Percentiles rank a stretch among this genome's conserved stretches.
Conservation (phyloP, 2,797 vertebrate species). For the Sebastes alutus region DNA sequence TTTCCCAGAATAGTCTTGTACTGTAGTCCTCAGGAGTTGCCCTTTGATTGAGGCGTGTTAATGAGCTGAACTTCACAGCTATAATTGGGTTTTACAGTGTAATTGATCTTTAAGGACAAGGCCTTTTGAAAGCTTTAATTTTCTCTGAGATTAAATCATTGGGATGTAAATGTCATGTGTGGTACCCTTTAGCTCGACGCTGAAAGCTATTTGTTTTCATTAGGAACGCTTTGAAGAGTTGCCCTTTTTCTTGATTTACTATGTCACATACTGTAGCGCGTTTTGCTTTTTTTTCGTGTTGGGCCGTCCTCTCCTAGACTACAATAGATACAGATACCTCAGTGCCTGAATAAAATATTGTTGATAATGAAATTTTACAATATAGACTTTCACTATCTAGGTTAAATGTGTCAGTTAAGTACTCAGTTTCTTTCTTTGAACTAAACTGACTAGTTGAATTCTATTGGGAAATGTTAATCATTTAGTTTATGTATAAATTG, state of each 20-base stretch:
- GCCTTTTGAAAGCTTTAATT: slow-evolving; percentile 60
- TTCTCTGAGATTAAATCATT: slow-evolving; percentile 61
- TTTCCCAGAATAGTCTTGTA: slow-evolving; percentile 9
- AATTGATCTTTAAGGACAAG: slow-evolving; percentile 66
- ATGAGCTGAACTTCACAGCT: slow-evolving; percentile 61
- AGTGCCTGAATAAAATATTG: background rate
- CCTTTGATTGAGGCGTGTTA: slow-evolving; percentile 52
- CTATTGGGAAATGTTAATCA: background rate
- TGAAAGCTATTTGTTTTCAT: slow-evolving; percentile 69
- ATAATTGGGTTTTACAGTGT: slow-evolving; percentile 56
- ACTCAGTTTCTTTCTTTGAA: background rate
- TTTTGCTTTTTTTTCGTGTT: background rate
- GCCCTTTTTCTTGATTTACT: slow-evolving; percentile 58
- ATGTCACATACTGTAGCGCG: background rate
- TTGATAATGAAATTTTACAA: background rate
- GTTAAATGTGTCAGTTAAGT: background rate
- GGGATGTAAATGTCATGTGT: slow-evolving; percentile 65
- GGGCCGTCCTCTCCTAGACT: background rate
- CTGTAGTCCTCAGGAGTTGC: slow-evolving; percentile 17
- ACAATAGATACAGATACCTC: background rate
- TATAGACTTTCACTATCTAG: background rate
- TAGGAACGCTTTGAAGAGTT: slow-evolving; percentile 44
- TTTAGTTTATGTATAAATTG: background rate
- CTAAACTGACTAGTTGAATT: background rate
- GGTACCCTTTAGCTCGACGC: slow-evolving; percentile 45